phyloP scores from a whole-genome alignment of 2,113 vertebrate genomes.

The Scophthalmus maximus region DNA sequence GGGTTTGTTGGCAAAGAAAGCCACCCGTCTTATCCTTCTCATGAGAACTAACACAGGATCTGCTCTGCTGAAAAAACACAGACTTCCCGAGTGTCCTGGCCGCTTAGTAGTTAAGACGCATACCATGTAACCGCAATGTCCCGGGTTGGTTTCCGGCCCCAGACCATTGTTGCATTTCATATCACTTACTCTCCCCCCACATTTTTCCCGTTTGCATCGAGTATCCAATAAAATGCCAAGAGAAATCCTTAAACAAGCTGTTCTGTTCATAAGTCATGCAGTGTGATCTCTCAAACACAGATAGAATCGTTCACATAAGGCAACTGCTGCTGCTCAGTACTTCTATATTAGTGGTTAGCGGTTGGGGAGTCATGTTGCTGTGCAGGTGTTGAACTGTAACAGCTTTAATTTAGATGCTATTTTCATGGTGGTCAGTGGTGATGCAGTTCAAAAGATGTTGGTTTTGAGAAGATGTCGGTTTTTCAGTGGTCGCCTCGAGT shows the following conservation, averaged over 20 bases:
- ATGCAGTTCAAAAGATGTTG: too few species aligned
- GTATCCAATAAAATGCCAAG: not conserved
- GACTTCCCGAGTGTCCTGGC: conserved; percentile 3
- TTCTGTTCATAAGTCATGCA: too few species aligned
- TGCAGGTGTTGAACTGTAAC: not conserved
- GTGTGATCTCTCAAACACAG: too few species aligned
- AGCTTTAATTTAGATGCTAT: not conserved
- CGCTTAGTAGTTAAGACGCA: not conserved
- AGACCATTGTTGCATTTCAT: not conserved
- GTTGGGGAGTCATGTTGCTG: not conserved
- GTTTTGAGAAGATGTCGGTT: too few species aligned
- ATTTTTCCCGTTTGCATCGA: not conserved
- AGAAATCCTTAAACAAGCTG: not conserved
- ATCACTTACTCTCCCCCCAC: too few species aligned
- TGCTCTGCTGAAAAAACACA: not conserved
- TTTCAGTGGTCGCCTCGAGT: not conserved
- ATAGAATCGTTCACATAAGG: too few species aligned
- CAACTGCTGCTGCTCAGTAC: too few species aligned
- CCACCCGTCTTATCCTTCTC: not conserved
- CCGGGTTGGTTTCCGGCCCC: not conserved
- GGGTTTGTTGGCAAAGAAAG: not conserved
- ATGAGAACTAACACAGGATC: not conserved
- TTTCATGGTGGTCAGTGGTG: conserved; percentile 3
- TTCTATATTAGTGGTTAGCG: too few species aligned
- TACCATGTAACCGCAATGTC: conserved; percentile 18